Evolutionary conservation across 2,797 vertebrate genomes (phyloP).

Genomic region (Gadopsis bispinosus): DNA sequence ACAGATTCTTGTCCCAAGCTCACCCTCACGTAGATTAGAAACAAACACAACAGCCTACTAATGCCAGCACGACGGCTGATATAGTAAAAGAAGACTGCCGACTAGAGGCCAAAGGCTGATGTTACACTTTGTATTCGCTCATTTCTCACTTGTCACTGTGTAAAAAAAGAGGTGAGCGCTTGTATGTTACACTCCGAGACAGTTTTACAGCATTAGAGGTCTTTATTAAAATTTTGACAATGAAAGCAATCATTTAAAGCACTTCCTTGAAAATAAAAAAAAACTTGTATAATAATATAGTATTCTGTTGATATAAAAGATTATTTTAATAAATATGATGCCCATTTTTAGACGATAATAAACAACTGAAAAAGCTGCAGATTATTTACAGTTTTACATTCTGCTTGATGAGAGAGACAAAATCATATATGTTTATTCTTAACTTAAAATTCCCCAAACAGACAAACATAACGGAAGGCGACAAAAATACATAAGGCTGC

Average conservation of each 20-base stretch:
- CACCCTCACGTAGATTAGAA: conserved; percentile 51
- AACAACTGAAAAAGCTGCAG: conserved; percentile 41
- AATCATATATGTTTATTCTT: conserved; percentile 37
- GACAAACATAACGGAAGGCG: conserved; percentile 28
- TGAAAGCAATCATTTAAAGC: conserved; percentile 38
- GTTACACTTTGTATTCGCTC: conserved; percentile 2
- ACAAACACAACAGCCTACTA: conserved; percentile 33
- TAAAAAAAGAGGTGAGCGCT: not conserved
- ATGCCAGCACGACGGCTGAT: not conserved
- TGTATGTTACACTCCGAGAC: not conserved
- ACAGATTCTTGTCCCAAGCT: conserved; percentile 47
- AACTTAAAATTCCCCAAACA: conserved; percentile 45
- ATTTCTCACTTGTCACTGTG: not conserved
- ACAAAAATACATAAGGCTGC: conserved; percentile 24
- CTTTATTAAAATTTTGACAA: conserved; percentile 57
- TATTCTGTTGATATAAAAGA: conserved; percentile 51
- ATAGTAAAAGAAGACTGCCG: conserved; percentile 18
- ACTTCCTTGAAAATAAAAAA: conserved; percentile 39
- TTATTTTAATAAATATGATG: conserved; percentile 72
- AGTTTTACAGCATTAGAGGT: conserved; percentile 51
- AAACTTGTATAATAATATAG: conserved; percentile 58
- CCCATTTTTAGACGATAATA: conserved; percentile 33
- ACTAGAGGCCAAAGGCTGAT: conserved; percentile 43
- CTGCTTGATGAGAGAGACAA: conserved; percentile 25
- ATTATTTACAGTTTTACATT: conserved; percentile 65